A percentile compares a stretch with the other conserved stretches of the same genome.
phyloP scores from a whole-genome alignment of 2,113 vertebrate species.

The Mixornis gularis region DNA sequence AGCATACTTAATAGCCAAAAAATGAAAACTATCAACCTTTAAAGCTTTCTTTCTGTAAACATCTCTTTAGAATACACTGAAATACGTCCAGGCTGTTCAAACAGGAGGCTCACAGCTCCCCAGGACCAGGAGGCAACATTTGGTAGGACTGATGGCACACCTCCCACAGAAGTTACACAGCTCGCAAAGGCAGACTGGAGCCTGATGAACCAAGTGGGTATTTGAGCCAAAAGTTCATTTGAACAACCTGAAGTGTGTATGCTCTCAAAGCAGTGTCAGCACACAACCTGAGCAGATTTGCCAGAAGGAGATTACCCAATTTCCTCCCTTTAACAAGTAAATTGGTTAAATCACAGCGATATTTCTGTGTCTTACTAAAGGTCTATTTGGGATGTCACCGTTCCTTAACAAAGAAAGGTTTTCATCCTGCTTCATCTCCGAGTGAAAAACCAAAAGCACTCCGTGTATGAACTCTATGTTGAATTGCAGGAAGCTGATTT shows the following conservation, averaged over 20 bases:
- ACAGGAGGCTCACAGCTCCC: background rate
- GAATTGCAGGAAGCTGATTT: background rate
- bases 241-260: rapidly evolving
- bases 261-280: background rate
- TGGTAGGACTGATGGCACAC: background rate
- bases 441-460: background rate
- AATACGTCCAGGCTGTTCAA: background rate
- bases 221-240: background rate
- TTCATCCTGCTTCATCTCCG: background rate
- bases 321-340: background rate
- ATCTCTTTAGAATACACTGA: background rate
- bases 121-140: background rate
- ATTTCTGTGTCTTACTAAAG: background rate
- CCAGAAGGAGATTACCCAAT: background rate
- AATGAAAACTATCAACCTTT: background rate
- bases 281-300: background rate
- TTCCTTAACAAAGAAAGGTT: background rate
- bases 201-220: background rate
- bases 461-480: background rate
- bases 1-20: background rate
- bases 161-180: background rate
- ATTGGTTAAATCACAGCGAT: background rate
- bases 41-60: background rate
- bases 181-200: background rate
- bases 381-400: background rate